A percentile compares a stretch with the other conserved stretches of the same genome.
phyloP scores from a whole-genome alignment of 2,797 vertebrate genomes.

The Ptychadena robeensis region DNA sequence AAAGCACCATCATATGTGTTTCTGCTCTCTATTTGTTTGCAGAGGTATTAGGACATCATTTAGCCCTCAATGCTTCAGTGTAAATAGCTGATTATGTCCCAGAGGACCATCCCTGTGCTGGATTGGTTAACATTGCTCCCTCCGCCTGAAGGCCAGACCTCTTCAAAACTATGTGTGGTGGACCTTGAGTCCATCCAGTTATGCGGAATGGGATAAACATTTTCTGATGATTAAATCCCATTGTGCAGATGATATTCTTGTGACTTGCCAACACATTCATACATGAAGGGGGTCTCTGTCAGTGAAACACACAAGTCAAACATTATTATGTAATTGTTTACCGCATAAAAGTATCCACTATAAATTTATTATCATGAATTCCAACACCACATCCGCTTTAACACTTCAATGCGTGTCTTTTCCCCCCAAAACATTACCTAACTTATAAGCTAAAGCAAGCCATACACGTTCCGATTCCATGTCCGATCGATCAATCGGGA shows the following conservation, averaged over 20 bases:
- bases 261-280: background rate
- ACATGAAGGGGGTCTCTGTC: background rate
- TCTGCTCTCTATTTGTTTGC: no score
- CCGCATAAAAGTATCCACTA: no score
- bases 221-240: background rate
- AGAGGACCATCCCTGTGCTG: background rate
- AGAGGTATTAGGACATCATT: background rate
- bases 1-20: no score
- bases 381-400: no score
- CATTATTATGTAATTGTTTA: no score
- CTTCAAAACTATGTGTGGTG: conserved; percentile 12
- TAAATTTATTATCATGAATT: no score
- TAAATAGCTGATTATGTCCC: background rate
- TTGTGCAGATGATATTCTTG: background rate
- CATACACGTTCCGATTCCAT: no score
- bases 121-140: background rate
- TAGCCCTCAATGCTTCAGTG: background rate
- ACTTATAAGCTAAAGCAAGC: no score
- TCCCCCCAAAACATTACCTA: no score
- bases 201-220: conserved; percentile 12
- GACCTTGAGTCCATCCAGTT: conserved; percentile 42
- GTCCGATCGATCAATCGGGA: no score
- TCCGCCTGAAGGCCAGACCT: conserved; percentile 29
- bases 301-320: no score
- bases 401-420: no score